Conservation (phyloP, 2,888 invertebrate species). For the Dendrolimus pini region DNA sequence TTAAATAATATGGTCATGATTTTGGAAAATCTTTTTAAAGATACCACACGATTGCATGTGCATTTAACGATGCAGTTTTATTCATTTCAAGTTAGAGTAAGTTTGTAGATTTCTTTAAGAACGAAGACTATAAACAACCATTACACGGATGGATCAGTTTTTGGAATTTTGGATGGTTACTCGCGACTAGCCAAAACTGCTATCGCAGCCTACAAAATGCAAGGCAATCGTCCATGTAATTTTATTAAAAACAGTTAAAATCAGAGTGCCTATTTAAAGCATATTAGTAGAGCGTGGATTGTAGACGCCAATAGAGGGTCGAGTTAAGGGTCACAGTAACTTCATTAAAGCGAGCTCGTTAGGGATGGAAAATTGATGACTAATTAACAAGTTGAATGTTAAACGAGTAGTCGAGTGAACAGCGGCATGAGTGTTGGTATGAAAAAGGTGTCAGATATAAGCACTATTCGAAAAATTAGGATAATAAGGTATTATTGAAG, state of each 20-base stretch:
- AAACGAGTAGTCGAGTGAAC: constrained; percentile 23
- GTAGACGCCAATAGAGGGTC: constrained; percentile 16
- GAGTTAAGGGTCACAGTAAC: constrained; percentile 32
- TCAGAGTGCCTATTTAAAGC: constrained; percentile 8
- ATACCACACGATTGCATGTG: no score
- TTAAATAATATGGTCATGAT: no score
- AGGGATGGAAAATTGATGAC: constrained; percentile 37
- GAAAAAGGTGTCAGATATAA: constrained; percentile 27
- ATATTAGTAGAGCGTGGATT: constrained; percentile 14
- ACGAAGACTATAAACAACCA: no score
- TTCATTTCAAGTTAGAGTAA: no score
- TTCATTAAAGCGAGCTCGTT: constrained; percentile 39
- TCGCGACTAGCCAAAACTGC: no score
- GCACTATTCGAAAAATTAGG: constrained; percentile 12
- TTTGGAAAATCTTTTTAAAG: no score
- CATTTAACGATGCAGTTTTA: no score
- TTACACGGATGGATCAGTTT: no score
- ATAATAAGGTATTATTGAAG: constrained; percentile 1
- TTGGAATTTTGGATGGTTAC: no score
- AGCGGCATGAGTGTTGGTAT: constrained; percentile 9
- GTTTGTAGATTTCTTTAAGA: no score
- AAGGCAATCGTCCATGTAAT: no score
- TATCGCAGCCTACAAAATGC: no score
- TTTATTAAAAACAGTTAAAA: constrained; percentile 6
- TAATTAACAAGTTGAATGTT: constrained; percentile 39